Evolutionary conservation across 2,797 vertebrate species (phyloP).

Genomic region (Squalus acanthias): DNA sequence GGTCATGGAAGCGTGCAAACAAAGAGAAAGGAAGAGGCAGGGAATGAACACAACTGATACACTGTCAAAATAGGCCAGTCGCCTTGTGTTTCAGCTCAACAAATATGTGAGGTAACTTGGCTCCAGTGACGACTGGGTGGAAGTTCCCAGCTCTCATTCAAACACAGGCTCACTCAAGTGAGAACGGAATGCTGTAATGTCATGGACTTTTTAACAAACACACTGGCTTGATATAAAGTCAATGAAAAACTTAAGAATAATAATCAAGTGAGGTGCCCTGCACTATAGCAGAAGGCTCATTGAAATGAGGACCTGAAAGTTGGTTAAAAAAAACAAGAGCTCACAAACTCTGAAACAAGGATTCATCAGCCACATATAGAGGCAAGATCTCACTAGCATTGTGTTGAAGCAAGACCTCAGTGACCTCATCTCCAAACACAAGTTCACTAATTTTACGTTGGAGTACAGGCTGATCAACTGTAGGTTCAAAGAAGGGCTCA

Average conservation of each 20-base stretch:
- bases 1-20: not conserved
- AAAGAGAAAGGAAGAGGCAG: not conserved
- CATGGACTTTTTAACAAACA: not conserved
- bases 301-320: not conserved
- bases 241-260: not conserved
- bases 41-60: not conserved
- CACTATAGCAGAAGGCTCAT: not conserved
- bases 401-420: not conserved
- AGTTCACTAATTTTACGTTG: not conserved
- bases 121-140: not conserved
- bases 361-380: not conserved
- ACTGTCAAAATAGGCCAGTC: not conserved
- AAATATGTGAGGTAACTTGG: not conserved
- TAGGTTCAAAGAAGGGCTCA: not conserved
- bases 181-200: not conserved
- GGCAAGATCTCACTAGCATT: not conserved
- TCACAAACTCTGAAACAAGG: not conserved
- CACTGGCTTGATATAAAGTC: not conserved
- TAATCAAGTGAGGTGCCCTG: not conserved
- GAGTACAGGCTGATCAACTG: not conserved
- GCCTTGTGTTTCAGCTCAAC: not conserved
- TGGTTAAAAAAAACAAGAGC: not conserved
- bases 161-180: not conserved
- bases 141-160: not conserved
- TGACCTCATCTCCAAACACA: not conserved